Conservation (phyloP, 2,888 invertebrate species). For the Eueremaeus valkanovi region DNA sequence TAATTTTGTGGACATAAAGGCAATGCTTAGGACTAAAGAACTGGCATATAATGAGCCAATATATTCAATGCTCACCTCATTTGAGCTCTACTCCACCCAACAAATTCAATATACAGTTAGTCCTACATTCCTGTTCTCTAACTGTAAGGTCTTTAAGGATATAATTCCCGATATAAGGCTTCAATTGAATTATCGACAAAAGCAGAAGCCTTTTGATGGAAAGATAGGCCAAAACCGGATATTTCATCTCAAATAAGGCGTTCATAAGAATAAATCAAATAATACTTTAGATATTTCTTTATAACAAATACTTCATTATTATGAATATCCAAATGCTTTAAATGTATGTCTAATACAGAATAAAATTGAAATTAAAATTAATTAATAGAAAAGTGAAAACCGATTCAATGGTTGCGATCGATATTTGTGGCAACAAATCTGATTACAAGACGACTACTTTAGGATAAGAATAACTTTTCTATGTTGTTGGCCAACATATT, state of each 20-base stretch:
- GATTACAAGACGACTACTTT: no score
- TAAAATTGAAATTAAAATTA: no score
- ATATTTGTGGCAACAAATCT: no score
- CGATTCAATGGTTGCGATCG: no score
- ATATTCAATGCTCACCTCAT: background rate
- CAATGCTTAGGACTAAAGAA: background rate
- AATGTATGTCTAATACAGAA: background rate
- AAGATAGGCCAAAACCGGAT: background rate
- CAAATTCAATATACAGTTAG: background rate
- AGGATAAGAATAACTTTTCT: no score
- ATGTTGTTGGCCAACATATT: no score
- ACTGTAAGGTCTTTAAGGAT: background rate
- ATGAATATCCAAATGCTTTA: no score
- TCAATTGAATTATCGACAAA: slow-evolving; percentile 4
- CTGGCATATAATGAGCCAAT: background rate
- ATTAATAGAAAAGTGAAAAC: no score
- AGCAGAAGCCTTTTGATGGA: background rate
- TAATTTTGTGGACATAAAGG: background rate
- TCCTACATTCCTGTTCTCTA: background rate
- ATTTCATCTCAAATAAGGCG: background rate
- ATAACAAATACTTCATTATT: background rate
- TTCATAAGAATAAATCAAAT: background rate
- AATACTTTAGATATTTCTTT: background rate
- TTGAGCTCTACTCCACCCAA: slow-evolving; percentile 5
- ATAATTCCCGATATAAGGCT: background rate